Evolutionary conservation across 2,888 invertebrate species (phyloP), one percentile per base, ranked within the genome.

Genomic region (Hirudinaria manillensis): DNA sequence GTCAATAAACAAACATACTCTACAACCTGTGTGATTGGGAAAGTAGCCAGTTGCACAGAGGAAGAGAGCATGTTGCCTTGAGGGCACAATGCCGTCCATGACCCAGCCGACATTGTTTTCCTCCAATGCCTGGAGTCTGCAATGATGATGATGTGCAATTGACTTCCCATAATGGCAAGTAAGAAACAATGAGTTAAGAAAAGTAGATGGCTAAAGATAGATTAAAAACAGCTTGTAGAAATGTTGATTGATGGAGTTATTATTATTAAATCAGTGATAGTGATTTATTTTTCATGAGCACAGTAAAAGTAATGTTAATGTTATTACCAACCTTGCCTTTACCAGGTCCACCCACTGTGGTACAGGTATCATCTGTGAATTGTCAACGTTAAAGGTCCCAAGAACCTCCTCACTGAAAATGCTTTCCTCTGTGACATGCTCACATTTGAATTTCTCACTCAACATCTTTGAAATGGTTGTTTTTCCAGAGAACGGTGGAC

Each of bases 51-150:
- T 77, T 16, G 82, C 80, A 77, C 84, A 83, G 61, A 86, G 77
- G 2, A 83, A 83, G n/a, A 83, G 77, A 3, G 83, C 83, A 75
- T 85, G 84, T 71, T 85, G 83, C 74, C 84, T 78, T 3, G 83
- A 84, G 76, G 83, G 80, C 0, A 85, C 85, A 75, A 85, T 83
- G 13, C 83, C 83, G 75, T 84, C 85, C 80, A 86, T 77, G 3
- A 86, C 82, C 84, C 84, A 86, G 10, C 86, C 86, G 72, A 83
- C 83, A 78, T 83, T 83, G 19, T 83, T 81, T 79, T 83, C 83
- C 78, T 86, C 85, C 79, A 81, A 82, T 73, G 82, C 77, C 66
- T 82, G 80, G 77, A 83, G 77, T 70, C 76, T 75, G 38, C n/a
- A 71, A 70, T 68, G 45, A 45, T 45, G 45, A 45, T 45, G 45